Evolutionary conservation across 2,888 invertebrate genomes (phyloP), one percentile per base, ranked within the genome.

Genomic region (Andrena hattorfiana): DNA sequence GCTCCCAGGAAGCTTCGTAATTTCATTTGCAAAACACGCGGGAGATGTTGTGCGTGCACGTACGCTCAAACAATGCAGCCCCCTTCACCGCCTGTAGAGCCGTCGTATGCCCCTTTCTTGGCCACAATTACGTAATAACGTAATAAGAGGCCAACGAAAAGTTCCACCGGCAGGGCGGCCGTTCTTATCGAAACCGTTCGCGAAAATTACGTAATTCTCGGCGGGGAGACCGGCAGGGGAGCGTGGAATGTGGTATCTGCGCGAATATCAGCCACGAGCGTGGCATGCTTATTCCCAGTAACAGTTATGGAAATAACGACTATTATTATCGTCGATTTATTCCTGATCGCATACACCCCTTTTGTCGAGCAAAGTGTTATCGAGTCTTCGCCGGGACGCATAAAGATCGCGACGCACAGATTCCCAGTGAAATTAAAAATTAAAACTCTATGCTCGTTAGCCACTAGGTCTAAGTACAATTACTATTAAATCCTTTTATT

Each of bases 221-320:
- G 23, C 23, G 35, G 62, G 16, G 54, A 67, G 42, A 16, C 23
- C 28, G 13, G 54, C 48, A 30, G 42, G 49, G 8, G n/a, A 10
- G 8, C 51, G 35, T 1, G 67, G 48, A 32, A 66, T 6, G 30
- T 32, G 49, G 42, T 67, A n/a, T 77, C 66, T 10, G 2, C 42
- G 32, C 2, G 68, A 69, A 59, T 79, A 81, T 72, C 72, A 74
- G 49, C 23, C 23, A 32, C 28, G 3, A 51, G 13, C 63, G 68
- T 63, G 63, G 79, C 81, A 79, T 72, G 72, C 72, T 67, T 68
- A 72, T 68, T 81, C 56, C 49, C 68, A 30, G 56, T 72, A 68
- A 79, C 81, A 72, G 71, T 81, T 79, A 79, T 72, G 79, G 72
- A 79, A 72, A 81, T 81, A 79, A 81, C 70, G 77, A 77, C 42